Base-by-base conservation (phyloP, 2,797 vertebrate genomes). In the Pipistrellus nathusii region DNA sequence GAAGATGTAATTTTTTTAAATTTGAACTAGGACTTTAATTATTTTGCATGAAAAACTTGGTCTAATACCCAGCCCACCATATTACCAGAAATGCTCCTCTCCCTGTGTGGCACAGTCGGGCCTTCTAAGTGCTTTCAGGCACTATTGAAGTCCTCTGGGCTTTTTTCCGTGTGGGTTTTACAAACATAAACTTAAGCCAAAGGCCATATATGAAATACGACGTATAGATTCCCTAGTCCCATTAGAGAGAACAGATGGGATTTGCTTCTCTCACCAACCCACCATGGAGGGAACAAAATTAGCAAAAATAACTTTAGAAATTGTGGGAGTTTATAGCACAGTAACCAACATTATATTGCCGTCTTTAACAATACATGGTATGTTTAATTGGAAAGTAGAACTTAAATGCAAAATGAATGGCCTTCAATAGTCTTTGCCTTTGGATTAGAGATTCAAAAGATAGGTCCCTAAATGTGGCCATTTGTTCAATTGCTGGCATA, bases 161-260 rank as follows among this genome's bases (percentile, higher is more conserved):
- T 62, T 64, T 89, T 38, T 73, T 87, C 77, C 77, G 59, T 59
- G 82, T 78, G 77, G 55, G 88, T 93, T 96, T 95, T 85, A 85
- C 62, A 93, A 75, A 91, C 30, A 62, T 46, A 21, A 90, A n/a
- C 64, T 88, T 57, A 82, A 93, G 88, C 87, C 91, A 94, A 76
- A 91, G 89, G 55, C 72, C 68, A 85, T 78, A 75, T 84, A 85
- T 48, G 17, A 82, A 83, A 35, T 78, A 72, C 30, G 35, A 83
- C 85, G 53, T 77, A 71, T 51, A 71, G 38, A 53, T 62, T 78
- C 38, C 15, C 25, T 62, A 2, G 23, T 75, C 57, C 48, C 73
- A 20, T 82, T 35, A 57, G 77, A 75, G 30, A 71, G 88, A 88
- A 83, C 69, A 94, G 84, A 90, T 80, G 68, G 77, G 15, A 8